Evolutionary conservation across 2,113 vertebrate genomes (phyloP), one percentile per base, ranked within the genome.

Genomic region (Acrocephalus kingi): DNA sequence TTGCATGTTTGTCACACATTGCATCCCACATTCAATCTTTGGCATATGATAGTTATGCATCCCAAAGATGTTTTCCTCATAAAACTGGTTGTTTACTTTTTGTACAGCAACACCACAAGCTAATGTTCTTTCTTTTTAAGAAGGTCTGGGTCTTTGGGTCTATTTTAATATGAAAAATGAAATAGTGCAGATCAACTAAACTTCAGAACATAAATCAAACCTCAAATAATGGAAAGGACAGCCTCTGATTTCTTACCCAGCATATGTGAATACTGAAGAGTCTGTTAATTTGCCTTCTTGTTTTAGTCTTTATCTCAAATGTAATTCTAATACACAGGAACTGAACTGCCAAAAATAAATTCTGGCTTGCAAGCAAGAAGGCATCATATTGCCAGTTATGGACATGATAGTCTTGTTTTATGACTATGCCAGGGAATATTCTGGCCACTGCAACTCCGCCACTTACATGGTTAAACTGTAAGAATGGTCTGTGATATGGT

Each of bases 131-230:
- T 89, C 87, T 93, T 94, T 95, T 94, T 90, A 96, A 96, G 94
- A 94, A 83, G 88, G 90, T 95, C 94, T 94, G 92, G 88, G 79
- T 97, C 94, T 68, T 78, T 93, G 64, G 25, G 52, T 86, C 92
- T 87, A 93, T 94, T 94, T 95, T 88, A 93, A 97, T 96, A 96
- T 90, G 88, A 95, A 96, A 96, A 96, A 97, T 97, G 64, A 90
- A 95, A 93, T 61, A 95, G 45, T 84, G 76, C 84, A 91, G 84
- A 94, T 96, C 90, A 95, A 67, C 86, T 93, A 94, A 94, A 94
- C 83, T 86, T 90, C 73, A 81, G 83, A 71, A 88, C 49, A 96
- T 94, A 96, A 96, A 97, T 95, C 92, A 97, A 95, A 92, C 75
- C 72, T 92, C 63, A 90, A 95, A 93, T 92, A 90, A 86, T 61